Evolutionary conservation across 2,797 vertebrate species (phyloP).

Genomic region (Mallotus villosus): DNA sequence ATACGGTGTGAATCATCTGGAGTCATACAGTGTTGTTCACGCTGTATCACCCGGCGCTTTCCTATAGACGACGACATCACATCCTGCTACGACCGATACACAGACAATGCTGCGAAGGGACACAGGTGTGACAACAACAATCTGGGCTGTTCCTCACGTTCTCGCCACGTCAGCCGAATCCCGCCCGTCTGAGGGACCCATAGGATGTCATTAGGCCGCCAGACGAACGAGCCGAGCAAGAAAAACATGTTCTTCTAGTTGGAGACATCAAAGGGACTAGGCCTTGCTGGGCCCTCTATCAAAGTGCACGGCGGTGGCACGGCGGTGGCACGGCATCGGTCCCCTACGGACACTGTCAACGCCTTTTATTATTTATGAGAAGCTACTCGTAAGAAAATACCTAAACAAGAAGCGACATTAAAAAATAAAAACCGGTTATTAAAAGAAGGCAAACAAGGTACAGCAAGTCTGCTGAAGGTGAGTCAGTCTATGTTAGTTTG

Average conservation of each 20-base stretch:
- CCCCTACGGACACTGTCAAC: slow-evolving; percentile 19
- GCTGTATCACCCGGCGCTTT: background rate
- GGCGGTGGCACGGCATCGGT: slow-evolving; percentile 17
- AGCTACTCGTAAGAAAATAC: slow-evolving; percentile 14
- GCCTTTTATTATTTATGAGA: slow-evolving; percentile 24
- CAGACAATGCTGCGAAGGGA: background rate
- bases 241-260: slow-evolving; percentile 16
- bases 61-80: background rate
- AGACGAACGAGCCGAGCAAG: slow-evolving; percentile 14
- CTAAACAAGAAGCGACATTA: slow-evolving; percentile 1
- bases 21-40: background rate
- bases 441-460: slow-evolving; percentile 3
- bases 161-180: background rate
- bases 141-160: background rate
- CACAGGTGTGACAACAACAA: background rate
- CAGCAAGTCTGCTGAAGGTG: slow-evolving; percentile 2
- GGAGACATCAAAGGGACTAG: slow-evolving; percentile 23
- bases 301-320: slow-evolving; percentile 14
- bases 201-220: slow-evolving; percentile 32
- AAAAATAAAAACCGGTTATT: slow-evolving; percentile 13
- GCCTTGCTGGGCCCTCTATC: slow-evolving; percentile 8
- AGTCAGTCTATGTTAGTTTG: background rate
- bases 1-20: background rate
- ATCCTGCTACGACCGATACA: background rate
- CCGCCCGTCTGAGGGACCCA: slow-evolving; percentile 12